phyloP scores from a whole-genome alignment of 2,113 vertebrate genomes.

The Caloenas nicobarica region DNA sequence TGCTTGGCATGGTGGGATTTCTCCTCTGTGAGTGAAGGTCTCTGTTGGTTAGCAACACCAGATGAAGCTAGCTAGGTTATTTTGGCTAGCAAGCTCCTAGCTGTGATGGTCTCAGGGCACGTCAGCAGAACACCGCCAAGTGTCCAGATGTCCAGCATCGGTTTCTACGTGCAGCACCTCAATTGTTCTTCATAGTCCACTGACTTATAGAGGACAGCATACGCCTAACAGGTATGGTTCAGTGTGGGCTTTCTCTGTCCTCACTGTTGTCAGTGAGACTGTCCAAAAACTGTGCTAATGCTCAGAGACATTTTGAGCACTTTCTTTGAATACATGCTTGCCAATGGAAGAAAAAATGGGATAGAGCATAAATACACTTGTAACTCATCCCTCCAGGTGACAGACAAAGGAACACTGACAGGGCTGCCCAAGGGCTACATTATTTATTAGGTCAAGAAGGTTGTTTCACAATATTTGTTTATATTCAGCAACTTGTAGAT shows the following conservation, averaged over 20 bases:
- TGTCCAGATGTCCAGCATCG: accelerated
- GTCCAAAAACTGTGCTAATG: neutral
- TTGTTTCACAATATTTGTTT: neutral
- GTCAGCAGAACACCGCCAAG: neutral
- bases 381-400: neutral
- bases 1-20: neutral
- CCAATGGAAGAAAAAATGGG: neutral
- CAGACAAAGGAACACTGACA: neutral
- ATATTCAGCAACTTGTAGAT: neutral
- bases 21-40: neutral
- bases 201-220: neutral
- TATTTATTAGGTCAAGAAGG: neutral
- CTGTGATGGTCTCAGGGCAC: neutral
- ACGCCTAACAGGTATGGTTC: neutral
- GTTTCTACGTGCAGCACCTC: neutral
- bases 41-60: neutral
- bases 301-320: neutral
- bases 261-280: neutral
- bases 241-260: neutral
- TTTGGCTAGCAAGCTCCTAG: neutral
- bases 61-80: neutral
- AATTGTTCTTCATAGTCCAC: neutral
- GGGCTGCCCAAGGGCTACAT: accelerated
- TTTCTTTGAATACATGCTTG: neutral
- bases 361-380: neutral